Percentiles rank a stretch among this genome's conserved stretches.
phyloP scores from a whole-genome alignment of 2,113 vertebrate genomes.

The Athene cunicularia region DNA sequence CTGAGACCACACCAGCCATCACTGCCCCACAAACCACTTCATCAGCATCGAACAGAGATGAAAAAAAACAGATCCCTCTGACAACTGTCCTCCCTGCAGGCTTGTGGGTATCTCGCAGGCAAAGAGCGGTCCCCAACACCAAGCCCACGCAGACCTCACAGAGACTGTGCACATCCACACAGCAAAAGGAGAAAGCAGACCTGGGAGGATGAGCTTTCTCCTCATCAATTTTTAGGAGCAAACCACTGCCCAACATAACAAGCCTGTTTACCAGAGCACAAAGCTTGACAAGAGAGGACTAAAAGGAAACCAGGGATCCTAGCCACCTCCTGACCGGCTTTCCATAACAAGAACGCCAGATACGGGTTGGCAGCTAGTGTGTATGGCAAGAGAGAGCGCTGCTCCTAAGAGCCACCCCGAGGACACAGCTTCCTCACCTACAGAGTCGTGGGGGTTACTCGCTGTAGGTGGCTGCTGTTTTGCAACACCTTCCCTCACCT shows the following conservation, averaged over 20 bases:
- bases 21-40: neutral
- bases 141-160: neutral
- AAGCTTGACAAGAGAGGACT: neutral
- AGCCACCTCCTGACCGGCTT: neutral
- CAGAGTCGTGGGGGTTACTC: neutral
- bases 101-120: neutral
- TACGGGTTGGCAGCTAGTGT: neutral
- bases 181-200: neutral
- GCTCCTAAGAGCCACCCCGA: neutral
- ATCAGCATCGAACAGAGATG: neutral
- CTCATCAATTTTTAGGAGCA: neutral
- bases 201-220: neutral
- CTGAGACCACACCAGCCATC: constrained; percentile 32
- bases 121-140: neutral
- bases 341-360: neutral
- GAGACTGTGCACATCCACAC: neutral
- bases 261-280: neutral
- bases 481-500: neutral
- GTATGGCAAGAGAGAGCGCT: neutral
- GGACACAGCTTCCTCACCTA: neutral
- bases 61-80: neutral
- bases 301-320: neutral
- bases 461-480: constrained; percentile 5
- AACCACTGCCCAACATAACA: neutral
- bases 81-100: neutral